A percentile compares a stretch with the other conserved stretches of the same genome.
Conservation (phyloP, 2,797 vertebrate genomes). For the Darevskia nairensis region DNA sequence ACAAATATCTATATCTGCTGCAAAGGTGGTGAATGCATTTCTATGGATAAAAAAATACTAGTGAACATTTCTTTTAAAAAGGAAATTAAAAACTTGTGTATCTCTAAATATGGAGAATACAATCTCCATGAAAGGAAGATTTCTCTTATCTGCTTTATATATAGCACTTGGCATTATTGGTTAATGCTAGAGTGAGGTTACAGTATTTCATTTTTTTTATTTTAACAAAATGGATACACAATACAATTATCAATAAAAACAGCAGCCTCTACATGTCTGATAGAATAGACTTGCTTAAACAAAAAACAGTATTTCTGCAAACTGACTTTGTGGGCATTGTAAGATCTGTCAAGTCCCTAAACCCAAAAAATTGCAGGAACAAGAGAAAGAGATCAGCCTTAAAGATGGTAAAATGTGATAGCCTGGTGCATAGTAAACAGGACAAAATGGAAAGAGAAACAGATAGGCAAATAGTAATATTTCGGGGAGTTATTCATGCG, state of each 20-base stretch:
- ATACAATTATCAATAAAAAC: too few species aligned
- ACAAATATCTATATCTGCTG: not conserved
- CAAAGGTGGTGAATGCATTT: not conserved
- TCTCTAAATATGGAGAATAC: not conserved
- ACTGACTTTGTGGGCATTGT: not conserved
- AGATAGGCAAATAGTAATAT: not conserved
- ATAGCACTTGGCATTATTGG: not conserved
- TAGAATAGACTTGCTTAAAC: too few species aligned
- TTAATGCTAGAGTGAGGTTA: not conserved
- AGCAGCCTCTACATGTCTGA: too few species aligned
- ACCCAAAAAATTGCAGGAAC: not conserved
- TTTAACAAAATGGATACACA: too few species aligned
- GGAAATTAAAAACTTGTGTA: not conserved
- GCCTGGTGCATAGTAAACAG: not conserved
- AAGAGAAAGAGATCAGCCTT: not conserved
- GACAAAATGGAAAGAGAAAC: not conserved
- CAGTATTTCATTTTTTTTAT: not conserved
- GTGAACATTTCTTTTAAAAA: not conserved
- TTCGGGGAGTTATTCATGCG: not conserved
- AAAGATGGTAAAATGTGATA: not conserved
- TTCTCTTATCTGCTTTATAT: not conserved
- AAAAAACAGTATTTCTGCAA: not conserved
- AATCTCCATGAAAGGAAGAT: not conserved
- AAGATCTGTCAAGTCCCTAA: not conserved
- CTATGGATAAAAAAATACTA: not conserved